Evolutionary conservation across 1,140 invertebrate genomes (phyloP).

Genomic region (Zaprionus gabonicus): DNA sequence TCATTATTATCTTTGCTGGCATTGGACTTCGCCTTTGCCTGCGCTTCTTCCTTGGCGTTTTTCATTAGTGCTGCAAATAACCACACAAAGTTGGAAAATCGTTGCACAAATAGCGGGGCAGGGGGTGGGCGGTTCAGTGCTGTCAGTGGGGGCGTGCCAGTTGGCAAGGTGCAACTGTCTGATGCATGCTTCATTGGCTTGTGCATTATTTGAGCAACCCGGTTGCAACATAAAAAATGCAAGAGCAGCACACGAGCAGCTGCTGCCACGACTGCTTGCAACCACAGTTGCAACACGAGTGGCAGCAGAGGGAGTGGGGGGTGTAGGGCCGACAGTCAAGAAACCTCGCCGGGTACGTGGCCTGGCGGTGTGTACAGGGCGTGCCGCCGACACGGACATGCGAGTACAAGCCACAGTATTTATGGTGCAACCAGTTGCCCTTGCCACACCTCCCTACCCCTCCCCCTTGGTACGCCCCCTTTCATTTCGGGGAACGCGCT

Average conservation of each 20-base stretch:
- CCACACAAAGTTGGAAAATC: constrained; percentile 75
- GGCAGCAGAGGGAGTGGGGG: constrained; percentile 8
- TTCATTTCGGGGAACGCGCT: neutral
- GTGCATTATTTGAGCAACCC: constrained; percentile 81
- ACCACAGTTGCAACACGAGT: constrained; percentile 21
- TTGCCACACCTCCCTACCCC: constrained; percentile 36
- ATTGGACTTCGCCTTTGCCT: neutral
- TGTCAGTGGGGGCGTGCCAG: constrained; percentile 24
- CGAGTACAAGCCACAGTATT: constrained; percentile 78
- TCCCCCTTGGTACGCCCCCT: neutral
- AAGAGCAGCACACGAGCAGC: constrained; percentile 46
- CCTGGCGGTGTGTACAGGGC: constrained; percentile 36
- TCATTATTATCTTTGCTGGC: constrained; percentile 38
- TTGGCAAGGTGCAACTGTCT: constrained; percentile 56
- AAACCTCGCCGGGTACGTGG: constrained; percentile 35
- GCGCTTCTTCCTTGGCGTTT: constrained; percentile 1
- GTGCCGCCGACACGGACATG: constrained; percentile 72
- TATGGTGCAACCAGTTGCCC: constrained; percentile 69
- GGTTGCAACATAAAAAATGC: constrained; percentile 80
- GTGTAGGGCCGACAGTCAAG: constrained; percentile 14
- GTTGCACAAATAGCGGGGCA: constrained; percentile 44
- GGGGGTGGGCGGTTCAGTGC: constrained; percentile 4
- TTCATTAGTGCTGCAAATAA: constrained; percentile 58
- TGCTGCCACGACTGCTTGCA: constrained; percentile 37
- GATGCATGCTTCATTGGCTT: constrained; percentile 80